phyloP scores from a whole-genome alignment of 2,797 vertebrate species.

The Antennarius maculatus region DNA sequence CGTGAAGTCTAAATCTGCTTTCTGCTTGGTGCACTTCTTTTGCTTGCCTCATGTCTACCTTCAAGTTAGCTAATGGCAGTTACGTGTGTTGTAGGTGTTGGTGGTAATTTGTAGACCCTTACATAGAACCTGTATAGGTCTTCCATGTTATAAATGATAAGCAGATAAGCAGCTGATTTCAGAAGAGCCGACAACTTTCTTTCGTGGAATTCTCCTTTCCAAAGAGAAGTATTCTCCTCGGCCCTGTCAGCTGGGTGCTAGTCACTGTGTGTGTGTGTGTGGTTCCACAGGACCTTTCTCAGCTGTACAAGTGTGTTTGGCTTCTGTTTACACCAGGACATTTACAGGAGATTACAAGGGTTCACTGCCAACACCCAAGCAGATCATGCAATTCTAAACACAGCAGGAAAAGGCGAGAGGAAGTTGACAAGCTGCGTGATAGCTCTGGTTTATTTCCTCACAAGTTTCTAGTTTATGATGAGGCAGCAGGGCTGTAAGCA shows the following conservation, averaged over 20 bases:
- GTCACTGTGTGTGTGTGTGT: constrained; percentile 24
- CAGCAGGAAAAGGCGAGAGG: constrained; percentile 66
- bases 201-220: background rate
- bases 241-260: background rate
- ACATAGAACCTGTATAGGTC: too few relatives aligned
- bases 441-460: constrained; percentile 68
- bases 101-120: too few relatives aligned
- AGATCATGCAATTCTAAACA: constrained; percentile 60
- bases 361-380: constrained; percentile 67
- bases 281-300: constrained; percentile 32
- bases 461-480: constrained; percentile 59
- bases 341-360: constrained; percentile 63
- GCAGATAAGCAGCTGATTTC: too few relatives aligned
- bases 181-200: too few relatives aligned
- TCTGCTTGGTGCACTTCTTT: background rate
- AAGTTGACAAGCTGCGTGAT: constrained; percentile 61
- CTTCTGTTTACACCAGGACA: constrained; percentile 57
- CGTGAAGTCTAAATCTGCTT: constrained; percentile 53
- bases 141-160: too few relatives aligned
- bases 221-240: constrained; percentile 16
- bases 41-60: too few relatives aligned
- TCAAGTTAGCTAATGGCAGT: too few relatives aligned
- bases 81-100: too few relatives aligned
- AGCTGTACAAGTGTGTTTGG: background rate
- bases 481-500: constrained; percentile 38